Percentiles rank a stretch among this genome's conserved stretches.
Conservation (phyloP, 64 coral and sea anemone genomes). For the Astreopora myriophthalma region DNA sequence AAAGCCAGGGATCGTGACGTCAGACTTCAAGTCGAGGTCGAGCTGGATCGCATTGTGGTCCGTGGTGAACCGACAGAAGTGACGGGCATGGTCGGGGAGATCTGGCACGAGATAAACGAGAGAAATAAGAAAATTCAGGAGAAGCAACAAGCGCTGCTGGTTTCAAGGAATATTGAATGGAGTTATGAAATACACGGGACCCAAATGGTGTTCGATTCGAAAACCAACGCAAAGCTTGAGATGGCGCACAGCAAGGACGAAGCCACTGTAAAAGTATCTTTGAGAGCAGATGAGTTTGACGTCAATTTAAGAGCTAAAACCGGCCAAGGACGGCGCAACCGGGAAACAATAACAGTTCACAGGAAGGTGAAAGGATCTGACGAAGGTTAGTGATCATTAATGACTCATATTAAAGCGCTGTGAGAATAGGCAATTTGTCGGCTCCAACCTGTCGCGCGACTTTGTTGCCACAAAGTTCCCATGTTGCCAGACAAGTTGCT, state of each 20-base stretch:
- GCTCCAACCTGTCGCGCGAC: too few species aligned
- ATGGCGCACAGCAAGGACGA: background rate
- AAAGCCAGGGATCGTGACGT: conserved; percentile 63
- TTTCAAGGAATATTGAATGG: conserved; percentile 20
- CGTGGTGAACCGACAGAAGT: conserved; percentile 56
- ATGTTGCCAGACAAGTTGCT: too few species aligned
- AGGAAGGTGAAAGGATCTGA: conserved; percentile 10
- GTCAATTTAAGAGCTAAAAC: conserved; percentile 18
- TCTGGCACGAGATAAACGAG: conserved; percentile 28
- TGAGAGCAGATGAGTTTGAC: background rate
- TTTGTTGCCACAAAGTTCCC: too few species aligned
- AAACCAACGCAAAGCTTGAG: conserved; percentile 2
- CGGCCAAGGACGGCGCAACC: background rate
- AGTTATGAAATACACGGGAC: background rate
- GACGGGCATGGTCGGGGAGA: conserved; percentile 30
- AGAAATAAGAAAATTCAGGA: conserved; percentile 33
- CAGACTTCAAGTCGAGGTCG: conserved; percentile 25
- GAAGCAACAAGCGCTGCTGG: background rate
- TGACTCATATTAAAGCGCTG: too few species aligned
- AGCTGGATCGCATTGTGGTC: conserved; percentile 33
- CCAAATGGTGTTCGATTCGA: background rate
- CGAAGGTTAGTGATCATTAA: background rate
- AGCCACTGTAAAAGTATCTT: background rate
- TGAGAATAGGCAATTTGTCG: too few species aligned
- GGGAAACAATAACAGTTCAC: background rate